Base-by-base conservation (phyloP, 2,888 invertebrate species). In the Pollenia griseotomentosa region DNA sequence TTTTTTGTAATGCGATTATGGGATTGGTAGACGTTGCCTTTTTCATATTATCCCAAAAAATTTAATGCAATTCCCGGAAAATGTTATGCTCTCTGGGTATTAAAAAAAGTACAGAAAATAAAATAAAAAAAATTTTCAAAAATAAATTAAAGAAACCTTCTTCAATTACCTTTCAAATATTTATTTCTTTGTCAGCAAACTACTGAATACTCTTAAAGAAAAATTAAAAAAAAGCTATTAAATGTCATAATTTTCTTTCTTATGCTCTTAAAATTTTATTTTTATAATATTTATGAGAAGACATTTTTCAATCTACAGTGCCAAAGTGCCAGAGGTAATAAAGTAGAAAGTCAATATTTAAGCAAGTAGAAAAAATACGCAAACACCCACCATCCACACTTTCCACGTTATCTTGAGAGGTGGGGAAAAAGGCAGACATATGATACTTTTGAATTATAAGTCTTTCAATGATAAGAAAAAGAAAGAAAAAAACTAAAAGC, bases 311-410 rank as follows among this genome's bases (percentile, higher is more conserved):
- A 42, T n/a, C 42, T n/a, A n/a, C 9, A 61, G 16, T 40, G 40
- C 61, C n/a, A n/a, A 61, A 42, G n/a, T 16, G 42, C 61, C 61
- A 61, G 61, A 61, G 61, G 61, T 42, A 61, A 61, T 61, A 61
- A 61, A 61, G 40, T 61, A 10, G 16, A 61, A 42, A 61, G 42
- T 42, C 40, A 61, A 61, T 61, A 61, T 61, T 42, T 61, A 42
- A 42, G n/a, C n/a, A 61, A 59, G 59, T 33, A 33, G 9, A n/a
- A 42, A 33, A 59, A 23, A 59, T 3, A 59, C 8, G 0, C 42
- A 61, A 2, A n/a, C 6, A 55, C 40, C n/a, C 61, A 42, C 6
- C 23, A 23, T 40, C 7, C 14, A 10, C 8, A 61, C 40, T n/a
- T 61, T 61, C 23, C 1, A 23, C 23, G 2, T 23, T 9, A 61